Evolutionary conservation across 2,888 invertebrate genomes (phyloP).

Genomic region (Tyria jacobaeae): DNA sequence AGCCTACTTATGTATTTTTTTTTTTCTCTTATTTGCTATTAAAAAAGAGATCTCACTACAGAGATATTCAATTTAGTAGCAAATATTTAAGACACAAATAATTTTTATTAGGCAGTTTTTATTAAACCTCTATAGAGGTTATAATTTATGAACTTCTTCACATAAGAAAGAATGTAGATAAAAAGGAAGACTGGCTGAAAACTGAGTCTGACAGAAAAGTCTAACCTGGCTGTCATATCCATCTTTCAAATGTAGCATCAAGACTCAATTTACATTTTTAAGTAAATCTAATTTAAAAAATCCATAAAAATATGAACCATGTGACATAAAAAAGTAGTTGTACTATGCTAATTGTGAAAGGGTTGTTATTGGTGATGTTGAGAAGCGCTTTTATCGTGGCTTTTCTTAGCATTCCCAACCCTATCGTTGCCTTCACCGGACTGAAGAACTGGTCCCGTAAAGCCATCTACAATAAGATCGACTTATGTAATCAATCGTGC

Average conservation of each 20-base stretch:
- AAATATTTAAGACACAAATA: too few species aligned
- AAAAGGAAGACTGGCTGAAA: conserved; percentile 25
- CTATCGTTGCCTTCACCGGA: conserved; percentile 68
- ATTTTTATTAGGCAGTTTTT: too few species aligned
- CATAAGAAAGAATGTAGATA: conserved; percentile 4
- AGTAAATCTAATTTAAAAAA: conserved; percentile 36
- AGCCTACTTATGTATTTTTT: too few species aligned
- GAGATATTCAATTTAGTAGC: too few species aligned
- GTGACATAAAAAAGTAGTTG: conserved; percentile 25
- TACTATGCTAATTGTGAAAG: conserved; percentile 65
- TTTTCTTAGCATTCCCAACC: conserved; percentile 73
- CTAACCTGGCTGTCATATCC: conserved; percentile 31
- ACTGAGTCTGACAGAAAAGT: conserved; percentile 18
- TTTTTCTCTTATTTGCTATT: too few species aligned
- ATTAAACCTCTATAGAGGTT: not conserved
- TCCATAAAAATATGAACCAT: conserved; percentile 38
- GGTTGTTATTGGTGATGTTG: conserved; percentile 70
- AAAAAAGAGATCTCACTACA: too few species aligned
- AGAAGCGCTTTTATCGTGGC: conserved; percentile 71
- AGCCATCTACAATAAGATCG: conserved; percentile 72
- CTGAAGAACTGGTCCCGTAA: conserved; percentile 75
- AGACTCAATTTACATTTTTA: conserved; percentile 21
- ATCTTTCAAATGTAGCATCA: conserved; percentile 9
- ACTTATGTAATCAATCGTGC: conserved; percentile 78
- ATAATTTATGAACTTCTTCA: not conserved